Evolutionary conservation across 2,888 invertebrate species (phyloP).

Genomic region (Leucophenga montana): DNA sequence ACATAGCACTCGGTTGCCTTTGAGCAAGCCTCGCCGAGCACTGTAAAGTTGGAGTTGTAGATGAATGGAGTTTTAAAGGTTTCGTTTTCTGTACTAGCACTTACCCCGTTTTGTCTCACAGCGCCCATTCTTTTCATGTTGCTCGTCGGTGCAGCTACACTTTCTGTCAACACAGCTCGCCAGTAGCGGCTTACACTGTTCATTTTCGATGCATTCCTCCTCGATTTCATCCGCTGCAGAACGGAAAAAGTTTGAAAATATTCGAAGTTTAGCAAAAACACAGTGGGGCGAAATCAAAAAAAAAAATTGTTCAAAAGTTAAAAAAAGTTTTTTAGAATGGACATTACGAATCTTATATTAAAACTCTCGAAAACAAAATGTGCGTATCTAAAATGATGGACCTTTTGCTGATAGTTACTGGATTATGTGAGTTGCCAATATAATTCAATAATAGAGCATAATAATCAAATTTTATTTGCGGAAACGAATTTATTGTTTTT

Average conservation of each 20-base stretch:
- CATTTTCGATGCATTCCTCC: constrained; percentile 69
- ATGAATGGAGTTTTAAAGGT: background rate
- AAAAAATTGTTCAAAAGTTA: background rate
- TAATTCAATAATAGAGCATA: too few species aligned
- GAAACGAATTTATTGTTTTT: too few species aligned
- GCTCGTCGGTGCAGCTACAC: constrained; percentile 65
- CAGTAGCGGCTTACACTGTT: constrained; percentile 71
- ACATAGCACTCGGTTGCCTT: constrained; percentile 68
- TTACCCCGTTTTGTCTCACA: constrained; percentile 68
- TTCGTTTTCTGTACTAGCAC: background rate
- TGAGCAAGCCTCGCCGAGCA: constrained; percentile 62
- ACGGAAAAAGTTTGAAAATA: background rate
- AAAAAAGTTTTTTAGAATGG: too few species aligned
- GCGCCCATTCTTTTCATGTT: constrained; percentile 66
- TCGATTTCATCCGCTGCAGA: constrained; percentile 63
- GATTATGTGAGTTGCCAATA: too few species aligned
- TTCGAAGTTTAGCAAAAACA: background rate
- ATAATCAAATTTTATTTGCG: too few species aligned
- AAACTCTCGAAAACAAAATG: too few species aligned
- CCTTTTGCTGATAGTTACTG: too few species aligned
- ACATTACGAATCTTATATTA: too few species aligned
- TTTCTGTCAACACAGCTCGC: constrained; percentile 66
- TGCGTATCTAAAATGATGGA: too few species aligned
- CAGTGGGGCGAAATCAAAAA: background rate
- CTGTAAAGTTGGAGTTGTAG: constrained; percentile 42